A percentile compares a stretch with the other conserved stretches of the same genome.
Conservation (phyloP, 2,113 vertebrate genomes). For the Myxocyprinus asiaticus region DNA sequence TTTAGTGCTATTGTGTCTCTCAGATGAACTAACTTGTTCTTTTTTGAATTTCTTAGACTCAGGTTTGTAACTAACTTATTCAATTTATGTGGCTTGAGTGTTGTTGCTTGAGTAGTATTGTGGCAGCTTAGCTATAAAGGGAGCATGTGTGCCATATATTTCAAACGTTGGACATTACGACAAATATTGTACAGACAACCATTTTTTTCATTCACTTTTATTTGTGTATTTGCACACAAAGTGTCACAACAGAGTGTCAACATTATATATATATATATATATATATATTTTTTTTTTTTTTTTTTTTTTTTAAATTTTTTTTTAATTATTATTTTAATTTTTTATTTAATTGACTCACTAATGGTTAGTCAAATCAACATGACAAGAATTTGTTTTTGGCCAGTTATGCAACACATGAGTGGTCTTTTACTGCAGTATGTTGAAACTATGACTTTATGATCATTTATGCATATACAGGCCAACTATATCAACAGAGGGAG, state of each 20-base stretch:
- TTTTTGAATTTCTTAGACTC: background rate
- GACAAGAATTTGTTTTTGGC: too few relatives aligned
- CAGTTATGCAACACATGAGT: background rate
- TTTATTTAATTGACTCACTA: background rate
- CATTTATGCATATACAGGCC: too few relatives aligned
- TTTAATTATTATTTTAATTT: too few relatives aligned
- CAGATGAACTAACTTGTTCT: too few relatives aligned
- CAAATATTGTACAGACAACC: background rate
- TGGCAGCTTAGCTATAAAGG: background rate
- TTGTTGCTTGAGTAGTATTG: background rate
- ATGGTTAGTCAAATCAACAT: background rate
- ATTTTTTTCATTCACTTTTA: background rate
- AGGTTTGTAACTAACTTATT: conserved; percentile 20
- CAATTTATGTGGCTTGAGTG: background rate
- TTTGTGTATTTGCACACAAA: background rate
- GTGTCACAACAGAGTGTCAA: background rate
- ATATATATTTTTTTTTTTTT: too few relatives aligned
- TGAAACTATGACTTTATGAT: background rate
- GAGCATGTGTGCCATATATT: background rate
- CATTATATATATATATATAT: too few relatives aligned
- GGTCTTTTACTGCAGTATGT: background rate
- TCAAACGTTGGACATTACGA: background rate
- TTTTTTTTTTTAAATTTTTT: too few relatives aligned
- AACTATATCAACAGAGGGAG: background rate
- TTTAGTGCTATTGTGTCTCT: background rate